Conservation (phyloP, 2,113 vertebrate species). For the Poeciliopsis occidentalis region DNA sequence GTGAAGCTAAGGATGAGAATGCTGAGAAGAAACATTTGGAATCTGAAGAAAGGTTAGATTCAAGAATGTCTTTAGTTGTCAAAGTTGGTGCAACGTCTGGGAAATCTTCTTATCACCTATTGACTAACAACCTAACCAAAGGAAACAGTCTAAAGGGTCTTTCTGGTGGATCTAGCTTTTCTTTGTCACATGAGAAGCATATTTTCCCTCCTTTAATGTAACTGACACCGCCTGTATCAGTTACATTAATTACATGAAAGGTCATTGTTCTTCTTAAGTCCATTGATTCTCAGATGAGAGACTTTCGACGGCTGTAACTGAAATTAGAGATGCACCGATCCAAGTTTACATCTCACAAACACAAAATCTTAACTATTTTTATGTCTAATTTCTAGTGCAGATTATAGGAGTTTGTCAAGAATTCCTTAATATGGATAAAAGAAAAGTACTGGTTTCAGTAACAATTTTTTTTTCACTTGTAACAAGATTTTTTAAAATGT, state of each 20-base stretch:
- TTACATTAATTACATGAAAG: neutral
- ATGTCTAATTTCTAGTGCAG: too few species aligned
- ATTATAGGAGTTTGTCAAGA: too few species aligned
- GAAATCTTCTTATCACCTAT: slow-evolving; percentile 10
- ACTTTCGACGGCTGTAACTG: neutral
- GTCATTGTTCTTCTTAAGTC: neutral
- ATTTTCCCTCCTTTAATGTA: slow-evolving; percentile 19
- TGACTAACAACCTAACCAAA: slow-evolving; percentile 48
- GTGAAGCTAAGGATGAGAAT: slow-evolving; percentile 55
- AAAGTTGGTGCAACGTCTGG: slow-evolving; percentile 45
- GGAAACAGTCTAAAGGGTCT: slow-evolving; percentile 6
- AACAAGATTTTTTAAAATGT: too few species aligned
- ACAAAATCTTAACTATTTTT: too few species aligned
- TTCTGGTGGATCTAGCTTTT: slow-evolving; percentile 28
- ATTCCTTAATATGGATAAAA: too few species aligned
- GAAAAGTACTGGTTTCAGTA: too few species aligned
- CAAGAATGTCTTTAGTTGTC: slow-evolving; percentile 30
- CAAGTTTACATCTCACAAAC: neutral
- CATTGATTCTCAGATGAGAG: neutral
- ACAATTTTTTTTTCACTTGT: too few species aligned
- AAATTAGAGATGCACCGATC: neutral
- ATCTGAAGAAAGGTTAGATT: slow-evolving; percentile 69
- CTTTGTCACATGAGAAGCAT: neutral
- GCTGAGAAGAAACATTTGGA: slow-evolving; percentile 56
- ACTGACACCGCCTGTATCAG: slow-evolving; percentile 36